Percentiles rank a stretch among this genome's conserved stretches.
These are phyloP conservation scores for Psophia crepitans DNA, from an alignment of 2,113 vertebrate genomes.

Conservation along the genomic window DNA sequence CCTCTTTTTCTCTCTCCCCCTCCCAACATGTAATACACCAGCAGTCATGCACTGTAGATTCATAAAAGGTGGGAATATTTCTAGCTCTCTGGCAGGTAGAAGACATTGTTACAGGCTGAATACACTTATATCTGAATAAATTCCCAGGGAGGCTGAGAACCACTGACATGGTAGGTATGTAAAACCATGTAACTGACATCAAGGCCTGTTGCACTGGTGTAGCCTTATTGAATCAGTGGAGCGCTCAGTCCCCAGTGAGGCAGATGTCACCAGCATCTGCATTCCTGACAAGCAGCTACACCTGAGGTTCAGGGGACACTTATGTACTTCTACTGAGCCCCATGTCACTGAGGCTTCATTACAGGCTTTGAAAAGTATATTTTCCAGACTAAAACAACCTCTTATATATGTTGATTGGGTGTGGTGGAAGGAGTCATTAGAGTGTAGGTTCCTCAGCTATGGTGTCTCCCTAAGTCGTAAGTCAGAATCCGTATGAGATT, in stretches of 20 bases:
- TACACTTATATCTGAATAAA: slow-evolving; percentile 66
- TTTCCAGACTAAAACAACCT: slow-evolving; percentile 35
- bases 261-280: slow-evolving; percentile 57
- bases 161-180: slow-evolving; percentile 70
- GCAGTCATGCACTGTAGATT: slow-evolving; percentile 37
- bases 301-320: slow-evolving; percentile 62
- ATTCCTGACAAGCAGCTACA: slow-evolving; percentile 59
- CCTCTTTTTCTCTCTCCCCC: background rate
- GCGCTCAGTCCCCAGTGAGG: slow-evolving; percentile 57
- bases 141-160: slow-evolving; percentile 66
- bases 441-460: background rate
- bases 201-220: slow-evolving; percentile 73
- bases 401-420: background rate
- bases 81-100: slow-evolving; percentile 54
- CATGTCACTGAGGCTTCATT: background rate
- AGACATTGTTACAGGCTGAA: slow-evolving; percentile 66
- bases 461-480: background rate
- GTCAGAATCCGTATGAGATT: background rate
- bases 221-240: slow-evolving; percentile 73
- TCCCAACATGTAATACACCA: background rate
- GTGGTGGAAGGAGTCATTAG: background rate
- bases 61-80: slow-evolving; percentile 41
- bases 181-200: slow-evolving; percentile 73
- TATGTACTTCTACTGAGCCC: background rate
- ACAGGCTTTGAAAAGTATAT: slow-evolving; percentile 47